These are phyloP conservation scores for Tineola bisselliella DNA, from an alignment of 2,888 invertebrate species.

Conservation along the genomic window DNA sequence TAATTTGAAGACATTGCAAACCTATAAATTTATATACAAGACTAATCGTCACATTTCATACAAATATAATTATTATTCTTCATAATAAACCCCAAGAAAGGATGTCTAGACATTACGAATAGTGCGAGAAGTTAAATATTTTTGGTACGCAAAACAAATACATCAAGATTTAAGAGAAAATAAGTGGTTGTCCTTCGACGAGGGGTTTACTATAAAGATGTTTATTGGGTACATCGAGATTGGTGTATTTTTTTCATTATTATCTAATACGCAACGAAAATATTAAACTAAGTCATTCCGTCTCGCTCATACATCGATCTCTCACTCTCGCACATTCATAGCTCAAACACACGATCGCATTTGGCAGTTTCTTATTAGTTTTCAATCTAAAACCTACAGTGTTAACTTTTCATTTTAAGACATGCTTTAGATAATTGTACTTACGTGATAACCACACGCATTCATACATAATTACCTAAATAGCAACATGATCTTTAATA, in stretches of 20 bases:
- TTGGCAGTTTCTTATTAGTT: slow-evolving; percentile 56
- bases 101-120: not conserved
- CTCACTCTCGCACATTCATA: slow-evolving; percentile 17
- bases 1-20: slow-evolving; percentile 60
- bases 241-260: slow-evolving; percentile 59
- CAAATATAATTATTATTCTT: slow-evolving; percentile 36
- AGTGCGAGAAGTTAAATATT: not conserved
- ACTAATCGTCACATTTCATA: slow-evolving; percentile 57
- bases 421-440: too few relatives aligned
- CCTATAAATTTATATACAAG: slow-evolving; percentile 62
- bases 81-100: slow-evolving; percentile 40
- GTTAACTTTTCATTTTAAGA: too few relatives aligned
- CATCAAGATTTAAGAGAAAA: not conserved
- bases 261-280: slow-evolving; percentile 51
- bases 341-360: slow-evolving; percentile 31
- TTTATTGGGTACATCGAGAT: slow-evolving; percentile 39
- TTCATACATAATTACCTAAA: too few relatives aligned
- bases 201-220: slow-evolving; percentile 43
- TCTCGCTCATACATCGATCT: slow-evolving; percentile 18
- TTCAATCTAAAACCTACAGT: not conserved
- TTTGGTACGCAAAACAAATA: slow-evolving; percentile 7
- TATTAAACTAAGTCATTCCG: slow-evolving; percentile 31
- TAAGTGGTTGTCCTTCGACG: slow-evolving; percentile 13
- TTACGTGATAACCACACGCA: too few relatives aligned
- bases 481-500: slow-evolving; percentile 24